Percentiles rank a stretch among this genome's conserved stretches.
Conservation (phyloP, 2,888 invertebrate genomes). For the Pseudanteris insignis region DNA sequence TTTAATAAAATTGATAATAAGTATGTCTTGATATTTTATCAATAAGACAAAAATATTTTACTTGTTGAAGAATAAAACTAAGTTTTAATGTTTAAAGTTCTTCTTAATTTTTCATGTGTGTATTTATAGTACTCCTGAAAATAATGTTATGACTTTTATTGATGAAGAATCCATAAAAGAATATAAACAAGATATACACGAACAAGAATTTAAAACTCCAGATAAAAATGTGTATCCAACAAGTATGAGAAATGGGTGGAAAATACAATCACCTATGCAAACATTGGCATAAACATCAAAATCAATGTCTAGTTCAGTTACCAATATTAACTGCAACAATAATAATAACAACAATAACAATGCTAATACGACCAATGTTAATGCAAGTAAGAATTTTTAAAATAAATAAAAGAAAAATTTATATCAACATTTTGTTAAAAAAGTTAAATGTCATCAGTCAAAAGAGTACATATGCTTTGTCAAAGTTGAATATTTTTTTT, state of each 20-base stretch:
- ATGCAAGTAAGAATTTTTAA: conserved; percentile 50
- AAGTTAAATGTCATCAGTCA: too few species aligned
- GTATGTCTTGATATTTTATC: too few species aligned
- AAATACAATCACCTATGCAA: conserved; percentile 65
- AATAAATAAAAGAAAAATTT: too few species aligned
- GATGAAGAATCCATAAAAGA: conserved; percentile 76
- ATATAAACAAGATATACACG: conserved; percentile 65
- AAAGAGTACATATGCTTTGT: too few species aligned
- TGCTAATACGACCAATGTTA: conserved; percentile 52
- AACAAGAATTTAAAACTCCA: conserved; percentile 61
- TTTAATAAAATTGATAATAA: too few species aligned
- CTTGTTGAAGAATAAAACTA: too few species aligned
- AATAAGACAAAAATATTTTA: too few species aligned
- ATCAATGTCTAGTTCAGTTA: conserved; percentile 45
- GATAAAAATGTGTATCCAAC: conserved; percentile 63
- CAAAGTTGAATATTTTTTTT: too few species aligned
- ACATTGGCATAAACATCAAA: conserved; percentile 31
- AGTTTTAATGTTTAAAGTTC: too few species aligned
- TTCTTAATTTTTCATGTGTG: not conserved
- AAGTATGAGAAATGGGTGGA: conserved; percentile 71
- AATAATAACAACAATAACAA: conserved; percentile 60
- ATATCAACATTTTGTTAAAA: too few species aligned
- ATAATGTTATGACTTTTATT: conserved; percentile 80
- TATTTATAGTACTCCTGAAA: conserved; percentile 69
- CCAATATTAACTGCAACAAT: conserved; percentile 61